Percentiles rank a stretch among this genome's conserved stretches.
Evolutionary conservation across 1,140 invertebrate species (phyloP).

Genomic region (Archegozetes longisetosus): DNA sequence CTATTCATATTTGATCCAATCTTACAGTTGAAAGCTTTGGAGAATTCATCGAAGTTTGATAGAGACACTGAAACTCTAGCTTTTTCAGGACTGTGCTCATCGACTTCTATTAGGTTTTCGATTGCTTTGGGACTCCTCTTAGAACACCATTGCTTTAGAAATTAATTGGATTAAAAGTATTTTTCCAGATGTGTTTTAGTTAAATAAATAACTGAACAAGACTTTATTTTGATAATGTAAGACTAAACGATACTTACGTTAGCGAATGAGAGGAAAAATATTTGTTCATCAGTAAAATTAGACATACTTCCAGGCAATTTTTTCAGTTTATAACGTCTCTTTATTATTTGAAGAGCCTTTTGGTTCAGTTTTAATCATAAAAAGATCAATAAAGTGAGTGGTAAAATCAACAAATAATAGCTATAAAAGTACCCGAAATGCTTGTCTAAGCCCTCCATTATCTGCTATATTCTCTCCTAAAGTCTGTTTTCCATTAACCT

Average conservation of each 20-base stretch:
- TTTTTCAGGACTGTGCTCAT: conserved; percentile 3
- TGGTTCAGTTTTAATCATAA: too few species aligned
- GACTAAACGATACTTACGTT: conserved; percentile 12
- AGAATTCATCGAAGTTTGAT: conserved; percentile 73
- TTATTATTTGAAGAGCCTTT: too few species aligned
- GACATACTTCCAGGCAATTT: conserved; percentile 5
- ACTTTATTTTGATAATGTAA: too few species aligned
- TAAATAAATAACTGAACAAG: too few species aligned
- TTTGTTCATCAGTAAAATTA: conserved; percentile 9
- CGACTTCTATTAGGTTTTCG: background rate
- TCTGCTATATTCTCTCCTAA: conserved; percentile 38
- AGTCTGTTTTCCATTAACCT: conserved; percentile 34
- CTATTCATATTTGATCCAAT: conserved; percentile 69
- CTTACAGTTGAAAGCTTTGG: conserved; percentile 68
- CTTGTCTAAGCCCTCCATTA: conserved; percentile 39
- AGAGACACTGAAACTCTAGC: conserved; percentile 56
- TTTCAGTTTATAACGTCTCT: background rate
- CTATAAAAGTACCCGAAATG: conserved; percentile 28
- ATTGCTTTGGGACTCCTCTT: background rate
- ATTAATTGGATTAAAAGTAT: background rate
- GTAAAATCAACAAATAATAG: too few species aligned
- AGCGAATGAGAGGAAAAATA: conserved; percentile 18
- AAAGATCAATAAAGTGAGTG: too few species aligned
- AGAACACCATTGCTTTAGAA: background rate
- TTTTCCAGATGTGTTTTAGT: too few species aligned